phyloP scores from a whole-genome alignment of 2,888 invertebrate species.

The Drosophila gaucha region DNA sequence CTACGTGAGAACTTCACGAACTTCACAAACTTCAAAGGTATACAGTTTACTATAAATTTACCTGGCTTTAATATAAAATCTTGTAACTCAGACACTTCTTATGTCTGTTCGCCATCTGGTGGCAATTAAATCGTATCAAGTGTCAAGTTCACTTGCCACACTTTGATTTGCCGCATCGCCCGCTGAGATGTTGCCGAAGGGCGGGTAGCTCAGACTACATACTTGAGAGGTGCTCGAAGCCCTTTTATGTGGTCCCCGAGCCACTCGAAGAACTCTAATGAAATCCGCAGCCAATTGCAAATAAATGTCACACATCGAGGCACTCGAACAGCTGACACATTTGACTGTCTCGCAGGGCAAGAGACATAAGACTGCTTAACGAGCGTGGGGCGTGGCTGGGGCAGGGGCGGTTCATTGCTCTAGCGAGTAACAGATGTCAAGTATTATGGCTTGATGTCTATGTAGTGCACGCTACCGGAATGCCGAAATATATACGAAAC shows the following conservation, averaged over 20 bases:
- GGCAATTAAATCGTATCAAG: slow-evolving; percentile 33
- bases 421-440: slow-evolving; percentile 65
- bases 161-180: slow-evolving; percentile 50
- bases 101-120: slow-evolving; percentile 2
- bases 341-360: slow-evolving; percentile 19
- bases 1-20: neutral
- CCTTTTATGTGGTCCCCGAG: slow-evolving; percentile 30
- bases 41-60: neutral
- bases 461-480: slow-evolving; percentile 45
- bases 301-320: slow-evolving; percentile 63
- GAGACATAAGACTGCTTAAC: slow-evolving; percentile 3
- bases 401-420: slow-evolving; percentile 23
- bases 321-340: slow-evolving; percentile 71
- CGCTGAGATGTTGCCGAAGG: slow-evolving; percentile 4
- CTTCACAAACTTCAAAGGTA: neutral
- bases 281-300: slow-evolving; percentile 65
- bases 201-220: slow-evolving; percentile 18
- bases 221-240: slow-evolving; percentile 25
- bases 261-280: slow-evolving; percentile 45
- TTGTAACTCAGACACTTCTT: neutral
- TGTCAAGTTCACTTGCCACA: slow-evolving; percentile 52
- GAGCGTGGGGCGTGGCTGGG: slow-evolving; percentile 12
- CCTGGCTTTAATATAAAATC: slow-evolving; percentile 1
- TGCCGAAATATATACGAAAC: slow-evolving; percentile 37
- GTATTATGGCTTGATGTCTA: slow-evolving; percentile 42